Evolutionary conservation across 2,888 invertebrate species (phyloP), one percentile per base, ranked within the genome.

Genomic region (Epicampocera succincta): DNA sequence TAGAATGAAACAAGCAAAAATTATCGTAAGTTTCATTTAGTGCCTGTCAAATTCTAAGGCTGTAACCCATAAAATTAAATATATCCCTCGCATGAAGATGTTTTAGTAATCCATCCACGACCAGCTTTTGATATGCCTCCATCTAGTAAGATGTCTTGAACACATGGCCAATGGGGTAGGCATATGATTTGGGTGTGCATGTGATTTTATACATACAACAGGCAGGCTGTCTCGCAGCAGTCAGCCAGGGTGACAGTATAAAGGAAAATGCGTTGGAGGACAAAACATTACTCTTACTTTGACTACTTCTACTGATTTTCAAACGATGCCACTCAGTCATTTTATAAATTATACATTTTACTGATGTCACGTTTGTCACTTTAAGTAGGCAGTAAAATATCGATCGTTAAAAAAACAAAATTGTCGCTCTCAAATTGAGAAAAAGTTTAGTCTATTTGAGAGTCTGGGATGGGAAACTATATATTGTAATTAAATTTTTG

Each of bases 231-330:
- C 42, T 12, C 60, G 33, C 42, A 50, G 21, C 50, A 63, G 46
- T 11, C 58, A 38, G 54, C 46, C 72, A 58, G 63, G 52, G 78
- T 72, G 73, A 69, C 74, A 75, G 42, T 61, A 25, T 29, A 73
- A 72, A 85, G 78, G 77, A 81, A 85, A 84, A 86, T 87, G 87
- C 88, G 87, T 87, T 87, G 87, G 87, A 87, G 87, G 86, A 88
- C 85, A 87, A 66, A 75, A 83, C 86, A 85, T 86, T 86, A 83
- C 82, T 82, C 74, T 82, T 82, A 74, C 82, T 82, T 82, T 78
- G 82, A 78, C 82, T 82, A 78, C 77, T 69, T 42, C 40, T 42
- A 52, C 61, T 33, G 44, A 46, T 50, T 50, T 54, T 58, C 48
- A 11, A 29, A 48, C 21, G 17, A 50, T 52, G 65, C 75, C 75